Evolutionary conservation across 2,888 invertebrate genomes (phyloP), one percentile per base, ranked within the genome.

Genomic region (Chrysolina haemoptera): DNA sequence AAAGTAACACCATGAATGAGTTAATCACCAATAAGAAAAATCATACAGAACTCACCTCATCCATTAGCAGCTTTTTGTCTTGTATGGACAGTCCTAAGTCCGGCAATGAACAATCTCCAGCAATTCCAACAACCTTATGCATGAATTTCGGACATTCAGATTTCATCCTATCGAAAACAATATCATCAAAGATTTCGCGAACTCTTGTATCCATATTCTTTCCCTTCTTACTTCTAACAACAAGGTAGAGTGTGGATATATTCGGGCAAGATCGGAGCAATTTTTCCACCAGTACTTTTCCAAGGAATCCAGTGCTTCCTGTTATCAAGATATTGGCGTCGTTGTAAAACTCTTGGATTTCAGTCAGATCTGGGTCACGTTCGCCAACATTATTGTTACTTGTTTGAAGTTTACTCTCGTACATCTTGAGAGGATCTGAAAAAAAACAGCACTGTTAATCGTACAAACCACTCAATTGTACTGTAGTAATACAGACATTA

Each of bases 141-240:
- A 91, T 89, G n/a, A 92, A 92, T 79, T 93, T 93, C 0, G 93
- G 92, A 55, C 90, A 89, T 68, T 88, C 89, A 63, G 89, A 88
- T 55, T 89, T 90, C 22, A 92, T 87, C 78, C 87, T 87, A 0
- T 89, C 87, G 81, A 92, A 93, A 0, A 93, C 92, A 27, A 91
- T 89, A 80, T 94, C 93, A 14, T 92, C 91, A 78, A 94, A 93
- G 16, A 94, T 89, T 78, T 92, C 91, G 12, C 92, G 92, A 65
- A 94, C 86, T 71, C 94, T 90, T 0, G 92, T 90, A 78, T 91
- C 90, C 55, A 92, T 89, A 79, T 92, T 91, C 84, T 93, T 92
- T 0, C 88, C 93, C 85, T 90, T 90, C 83, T 92, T 92, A 41
- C 88, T 84, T 64, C 92, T 86, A 20, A 92, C 87, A 53, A 92